phyloP scores from a whole-genome alignment of 2,888 invertebrate species.

The Magallana nippona region DNA sequence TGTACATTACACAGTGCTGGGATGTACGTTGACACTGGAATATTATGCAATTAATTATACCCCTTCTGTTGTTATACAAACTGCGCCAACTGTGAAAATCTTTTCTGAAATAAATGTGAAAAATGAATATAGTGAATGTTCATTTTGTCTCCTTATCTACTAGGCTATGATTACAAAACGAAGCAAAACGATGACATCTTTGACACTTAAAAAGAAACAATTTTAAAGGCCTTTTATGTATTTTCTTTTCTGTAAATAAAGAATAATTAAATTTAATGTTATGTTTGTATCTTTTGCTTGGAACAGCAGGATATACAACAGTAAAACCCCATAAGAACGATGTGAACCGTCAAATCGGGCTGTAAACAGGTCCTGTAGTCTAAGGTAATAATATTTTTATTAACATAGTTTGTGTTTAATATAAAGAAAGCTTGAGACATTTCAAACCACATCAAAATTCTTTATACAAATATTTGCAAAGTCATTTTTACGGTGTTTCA shows the following conservation, averaged over 20 bases:
- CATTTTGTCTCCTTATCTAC: neutral
- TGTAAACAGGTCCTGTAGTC: no score
- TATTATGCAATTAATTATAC: constrained; percentile 33
- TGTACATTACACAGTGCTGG: neutral
- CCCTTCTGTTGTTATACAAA: neutral
- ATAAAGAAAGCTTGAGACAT: neutral
- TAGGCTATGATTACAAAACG: neutral
- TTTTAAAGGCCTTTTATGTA: neutral
- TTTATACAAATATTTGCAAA: neutral
- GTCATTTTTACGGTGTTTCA: neutral
- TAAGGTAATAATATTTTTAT: no score
- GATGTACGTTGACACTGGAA: neutral
- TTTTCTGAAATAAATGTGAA: neutral
- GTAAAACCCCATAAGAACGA: no score
- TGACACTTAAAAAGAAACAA: constrained; percentile 24
- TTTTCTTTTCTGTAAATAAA: neutral
- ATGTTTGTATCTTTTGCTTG: constrained; percentile 6
- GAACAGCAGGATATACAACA: neutral
- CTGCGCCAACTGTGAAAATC: neutral
- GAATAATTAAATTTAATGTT: neutral
- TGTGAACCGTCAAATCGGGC: no score
- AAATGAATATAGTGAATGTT: neutral
- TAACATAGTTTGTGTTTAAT: no score
- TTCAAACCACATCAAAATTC: neutral
- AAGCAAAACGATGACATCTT: constrained; percentile 14